Percentiles rank a stretch among this genome's conserved stretches.
Evolutionary conservation across 2,113 vertebrate species (phyloP).

Genomic region (Thunnus maccoyii): DNA sequence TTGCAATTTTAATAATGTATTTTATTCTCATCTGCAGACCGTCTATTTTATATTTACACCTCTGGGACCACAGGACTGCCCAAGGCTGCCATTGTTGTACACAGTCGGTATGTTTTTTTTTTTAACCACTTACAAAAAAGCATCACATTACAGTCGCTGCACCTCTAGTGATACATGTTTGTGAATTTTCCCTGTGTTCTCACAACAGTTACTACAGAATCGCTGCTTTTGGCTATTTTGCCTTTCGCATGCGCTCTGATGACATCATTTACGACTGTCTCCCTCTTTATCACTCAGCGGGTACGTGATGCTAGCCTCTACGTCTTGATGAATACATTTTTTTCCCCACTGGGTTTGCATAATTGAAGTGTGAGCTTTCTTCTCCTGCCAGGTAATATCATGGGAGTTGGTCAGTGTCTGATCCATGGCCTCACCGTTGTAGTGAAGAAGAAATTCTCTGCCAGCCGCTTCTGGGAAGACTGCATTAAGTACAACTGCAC

Average conservation of each 20-base stretch:
- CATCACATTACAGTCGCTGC: neutral
- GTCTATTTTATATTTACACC: constrained; percentile 94
- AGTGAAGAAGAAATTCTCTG: constrained; percentile 94
- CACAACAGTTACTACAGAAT: constrained; percentile 91
- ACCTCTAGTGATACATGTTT: neutral
- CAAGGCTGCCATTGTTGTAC: constrained; percentile 93
- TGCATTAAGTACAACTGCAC: constrained; percentile 93
- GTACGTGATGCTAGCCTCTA: constrained; percentile 65
- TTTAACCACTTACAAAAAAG: neutral
- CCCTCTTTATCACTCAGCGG: constrained; percentile 94
- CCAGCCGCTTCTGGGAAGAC: constrained; percentile 96
- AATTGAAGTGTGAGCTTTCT: neutral
- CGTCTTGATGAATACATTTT: neutral
- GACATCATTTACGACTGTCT: constrained; percentile 93
- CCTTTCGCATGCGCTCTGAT: constrained; percentile 85
- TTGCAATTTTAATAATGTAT: constrained; percentile 7
- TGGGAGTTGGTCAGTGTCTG: constrained; percentile 93
- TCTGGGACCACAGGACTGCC: constrained; percentile 93
- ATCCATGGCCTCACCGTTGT: constrained; percentile 93
- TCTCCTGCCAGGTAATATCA: constrained; percentile 89
- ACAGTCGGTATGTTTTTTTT: constrained; percentile 88
- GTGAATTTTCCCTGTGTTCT: constrained; percentile 18
- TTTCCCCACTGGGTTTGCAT: neutral
- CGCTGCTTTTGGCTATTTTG: constrained; percentile 90
- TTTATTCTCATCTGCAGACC: constrained; percentile 79